phyloP scores from a whole-genome alignment of 2,797 vertebrate species.

The Cuniculus paca region DNA sequence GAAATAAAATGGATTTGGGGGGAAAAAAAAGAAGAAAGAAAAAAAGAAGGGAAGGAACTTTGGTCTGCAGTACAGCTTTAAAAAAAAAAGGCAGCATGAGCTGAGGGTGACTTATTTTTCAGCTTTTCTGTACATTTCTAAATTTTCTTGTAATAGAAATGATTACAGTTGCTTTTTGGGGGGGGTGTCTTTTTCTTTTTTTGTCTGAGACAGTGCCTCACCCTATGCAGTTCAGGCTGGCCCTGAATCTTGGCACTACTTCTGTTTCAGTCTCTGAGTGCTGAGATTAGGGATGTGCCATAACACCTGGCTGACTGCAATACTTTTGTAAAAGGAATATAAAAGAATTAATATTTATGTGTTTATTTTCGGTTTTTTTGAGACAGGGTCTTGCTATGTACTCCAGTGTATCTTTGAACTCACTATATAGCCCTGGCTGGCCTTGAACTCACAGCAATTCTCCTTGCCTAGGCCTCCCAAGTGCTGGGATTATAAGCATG shows the following conservation, averaged over 20 bases:
- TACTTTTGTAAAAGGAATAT: neutral
- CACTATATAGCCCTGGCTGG: neutral
- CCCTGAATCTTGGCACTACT: neutral
- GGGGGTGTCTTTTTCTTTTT: neutral
- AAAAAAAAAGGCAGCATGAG: neutral
- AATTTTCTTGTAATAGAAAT: constrained; percentile 38
- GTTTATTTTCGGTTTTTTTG: too few species aligned
- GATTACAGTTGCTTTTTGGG: neutral
- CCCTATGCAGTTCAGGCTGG: neutral
- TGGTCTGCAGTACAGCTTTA: too few species aligned
- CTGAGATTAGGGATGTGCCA: neutral
- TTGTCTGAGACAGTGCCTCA: neutral
- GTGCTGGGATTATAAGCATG: neutral
- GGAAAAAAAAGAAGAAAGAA: too few species aligned
- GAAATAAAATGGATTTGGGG: too few species aligned
- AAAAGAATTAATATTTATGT: neutral
- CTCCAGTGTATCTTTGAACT: neutral
- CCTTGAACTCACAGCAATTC: neutral
- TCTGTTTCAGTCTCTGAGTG: neutral
- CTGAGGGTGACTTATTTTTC: neutral
- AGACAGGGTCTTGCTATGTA: neutral
- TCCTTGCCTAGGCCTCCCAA: neutral
- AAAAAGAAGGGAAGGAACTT: too few species aligned
- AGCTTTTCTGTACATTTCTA: constrained; percentile 14
- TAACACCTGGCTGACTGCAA: neutral